Evolutionary conservation across 1,140 invertebrate genomes (phyloP).

Genomic region (Eupeodes corollae): DNA sequence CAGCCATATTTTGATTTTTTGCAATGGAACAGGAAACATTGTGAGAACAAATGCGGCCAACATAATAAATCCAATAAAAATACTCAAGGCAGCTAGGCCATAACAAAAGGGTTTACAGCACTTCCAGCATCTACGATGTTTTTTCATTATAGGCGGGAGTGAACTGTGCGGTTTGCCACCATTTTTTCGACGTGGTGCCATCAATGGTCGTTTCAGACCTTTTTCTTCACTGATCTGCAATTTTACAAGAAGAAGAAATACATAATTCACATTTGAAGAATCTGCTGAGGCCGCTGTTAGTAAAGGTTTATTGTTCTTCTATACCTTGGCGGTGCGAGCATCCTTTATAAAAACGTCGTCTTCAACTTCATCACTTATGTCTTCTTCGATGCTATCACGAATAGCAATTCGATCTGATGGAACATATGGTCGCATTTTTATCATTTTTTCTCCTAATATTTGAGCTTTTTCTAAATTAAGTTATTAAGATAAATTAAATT

Average conservation of each 20-base stretch:
- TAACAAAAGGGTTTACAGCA: constrained; percentile 52
- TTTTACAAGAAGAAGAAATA: background rate
- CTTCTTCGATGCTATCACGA: constrained; percentile 35
- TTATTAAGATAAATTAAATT: too few relatives aligned
- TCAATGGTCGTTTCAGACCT: constrained; percentile 59
- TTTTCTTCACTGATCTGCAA: constrained; percentile 54
- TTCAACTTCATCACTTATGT: constrained; percentile 49
- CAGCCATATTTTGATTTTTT: constrained; percentile 48
- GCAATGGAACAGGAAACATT: constrained; percentile 49
- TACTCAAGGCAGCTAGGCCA: constrained; percentile 44
- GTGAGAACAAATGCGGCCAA: constrained; percentile 55
- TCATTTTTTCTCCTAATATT: constrained; percentile 16
- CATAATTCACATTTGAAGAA: background rate
- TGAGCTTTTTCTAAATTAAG: background rate
- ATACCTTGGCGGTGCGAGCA: constrained; percentile 43
- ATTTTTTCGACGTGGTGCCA: constrained; percentile 53
- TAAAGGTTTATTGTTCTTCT: background rate
- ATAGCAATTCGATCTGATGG: constrained; percentile 34
- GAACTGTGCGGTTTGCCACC: constrained; percentile 33
- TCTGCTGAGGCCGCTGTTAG: background rate
- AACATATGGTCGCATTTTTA: constrained; percentile 38
- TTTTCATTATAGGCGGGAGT: constrained; percentile 36
- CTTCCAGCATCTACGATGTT: constrained; percentile 42
- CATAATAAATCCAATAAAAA: constrained; percentile 44
- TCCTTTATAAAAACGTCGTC: constrained; percentile 69